These are phyloP conservation scores for Manacus vitellinus DNA, from an alignment of 2,113 vertebrate genomes.

Conservation along the genomic window DNA sequence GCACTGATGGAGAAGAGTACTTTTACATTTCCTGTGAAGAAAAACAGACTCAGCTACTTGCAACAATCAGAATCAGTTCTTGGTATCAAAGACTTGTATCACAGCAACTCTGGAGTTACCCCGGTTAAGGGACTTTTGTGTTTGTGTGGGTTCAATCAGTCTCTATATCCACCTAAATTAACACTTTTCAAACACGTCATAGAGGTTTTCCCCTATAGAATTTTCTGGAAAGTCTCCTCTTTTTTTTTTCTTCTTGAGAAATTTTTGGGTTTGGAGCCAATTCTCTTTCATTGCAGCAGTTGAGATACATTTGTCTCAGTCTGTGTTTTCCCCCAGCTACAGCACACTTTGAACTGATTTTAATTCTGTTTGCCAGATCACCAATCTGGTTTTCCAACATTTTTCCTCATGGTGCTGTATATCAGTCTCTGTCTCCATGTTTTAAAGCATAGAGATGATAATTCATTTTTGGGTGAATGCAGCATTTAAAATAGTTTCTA, in stretches of 20 bases:
- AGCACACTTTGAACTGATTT: neutral
- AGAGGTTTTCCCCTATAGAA: conserved; percentile 22
- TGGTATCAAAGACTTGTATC: neutral
- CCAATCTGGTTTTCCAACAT: conserved; percentile 13
- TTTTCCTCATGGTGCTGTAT: neutral
- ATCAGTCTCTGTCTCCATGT: neutral
- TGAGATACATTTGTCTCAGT: conserved; percentile 11
- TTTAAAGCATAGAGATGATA: neutral
- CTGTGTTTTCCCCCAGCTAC: neutral
- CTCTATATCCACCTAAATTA: neutral
- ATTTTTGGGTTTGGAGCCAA: conserved; percentile 26
- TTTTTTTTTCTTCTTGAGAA: conserved; percentile 7
- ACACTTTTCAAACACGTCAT: neutral
- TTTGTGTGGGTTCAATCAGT: neutral
- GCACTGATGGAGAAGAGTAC: neutral
- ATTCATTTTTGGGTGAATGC: neutral
- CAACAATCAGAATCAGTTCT: neutral
- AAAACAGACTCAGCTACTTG: conserved; percentile 23
- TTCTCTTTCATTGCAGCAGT: conserved; percentile 6
- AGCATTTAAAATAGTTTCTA: neutral
- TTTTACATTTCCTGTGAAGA: neutral
- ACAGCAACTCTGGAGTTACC: neutral
- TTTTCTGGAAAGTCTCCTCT: conserved; percentile 39
- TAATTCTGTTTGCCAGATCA: neutral
- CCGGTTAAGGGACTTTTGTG: neutral